Evolutionary conservation across 1,140 invertebrate species (phyloP).

Genomic region (Drosophila pectinifera): DNA sequence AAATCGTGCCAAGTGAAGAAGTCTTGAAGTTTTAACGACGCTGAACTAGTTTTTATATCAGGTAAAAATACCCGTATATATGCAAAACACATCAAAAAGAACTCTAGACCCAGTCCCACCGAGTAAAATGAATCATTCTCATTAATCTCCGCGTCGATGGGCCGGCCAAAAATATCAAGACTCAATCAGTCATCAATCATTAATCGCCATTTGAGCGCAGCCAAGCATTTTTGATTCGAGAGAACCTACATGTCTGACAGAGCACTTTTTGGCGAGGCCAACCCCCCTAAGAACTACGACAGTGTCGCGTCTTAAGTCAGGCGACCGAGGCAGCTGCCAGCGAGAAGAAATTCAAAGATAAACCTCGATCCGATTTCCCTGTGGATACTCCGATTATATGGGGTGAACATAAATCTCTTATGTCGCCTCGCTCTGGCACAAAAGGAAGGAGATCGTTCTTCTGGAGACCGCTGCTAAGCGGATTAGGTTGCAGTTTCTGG

Average conservation of each 20-base stretch:
- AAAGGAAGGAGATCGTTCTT: conserved; percentile 15
- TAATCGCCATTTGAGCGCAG: conserved; percentile 30
- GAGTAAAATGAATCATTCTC: conserved; percentile 38
- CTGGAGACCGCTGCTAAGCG: conserved; percentile 51
- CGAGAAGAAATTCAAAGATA: conserved; percentile 23
- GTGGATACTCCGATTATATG: conserved; percentile 40
- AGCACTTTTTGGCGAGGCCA: conserved; percentile 15
- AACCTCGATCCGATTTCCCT: conserved; percentile 32
- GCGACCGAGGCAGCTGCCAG: conserved; percentile 27
- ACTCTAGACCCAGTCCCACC: conserved; percentile 6
- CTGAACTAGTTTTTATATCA: conserved; percentile 27
- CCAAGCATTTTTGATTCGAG: conserved; percentile 17
- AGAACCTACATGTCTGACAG: conserved; percentile 10
- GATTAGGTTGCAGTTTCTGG: conserved; percentile 68
- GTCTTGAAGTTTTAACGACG: conserved; percentile 10
- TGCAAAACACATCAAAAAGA: conserved; percentile 20
- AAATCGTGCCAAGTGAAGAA: conserved; percentile 40
- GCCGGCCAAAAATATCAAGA: conserved; percentile 35
- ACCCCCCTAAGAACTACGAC: conserved; percentile 22
- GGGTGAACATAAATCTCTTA: conserved; percentile 52
- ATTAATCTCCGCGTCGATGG: conserved; percentile 43
- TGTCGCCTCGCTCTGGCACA: conserved; percentile 38
- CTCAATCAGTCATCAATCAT: conserved; percentile 54
- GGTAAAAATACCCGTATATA: conserved; percentile 1
- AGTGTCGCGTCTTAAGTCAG: conserved; percentile 19